phyloP scores from a whole-genome alignment of 2,888 invertebrate genomes.

The Deilephila porcellus region DNA sequence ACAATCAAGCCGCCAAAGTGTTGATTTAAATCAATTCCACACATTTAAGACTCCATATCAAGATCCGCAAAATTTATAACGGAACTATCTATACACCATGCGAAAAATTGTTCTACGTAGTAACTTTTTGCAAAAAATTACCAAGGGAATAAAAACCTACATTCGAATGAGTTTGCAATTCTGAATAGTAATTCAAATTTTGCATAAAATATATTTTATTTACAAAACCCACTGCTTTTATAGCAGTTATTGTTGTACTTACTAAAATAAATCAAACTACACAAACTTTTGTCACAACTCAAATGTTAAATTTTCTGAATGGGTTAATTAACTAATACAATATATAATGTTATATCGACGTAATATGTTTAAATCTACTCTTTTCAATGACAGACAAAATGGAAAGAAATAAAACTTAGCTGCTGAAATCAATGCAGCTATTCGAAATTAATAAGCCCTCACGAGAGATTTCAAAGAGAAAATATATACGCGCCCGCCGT shows the following conservation, averaged over 20 bases:
- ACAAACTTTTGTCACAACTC: too few species aligned
- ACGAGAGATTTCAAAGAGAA: not conserved
- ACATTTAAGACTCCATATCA: constrained; percentile 9
- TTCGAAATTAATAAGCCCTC: not conserved
- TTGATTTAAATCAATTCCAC: constrained; percentile 12
- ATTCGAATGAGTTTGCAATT: too few species aligned
- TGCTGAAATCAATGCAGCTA: not conserved
- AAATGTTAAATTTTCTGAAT: too few species aligned
- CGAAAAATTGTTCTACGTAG: not conserved
- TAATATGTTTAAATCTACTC: too few species aligned
- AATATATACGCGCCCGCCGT: constrained; percentile 5
- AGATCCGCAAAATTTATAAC: constrained; percentile 14
- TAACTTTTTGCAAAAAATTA: not conserved
- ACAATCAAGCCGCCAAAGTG: constrained; percentile 15
- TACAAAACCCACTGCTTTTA: too few species aligned
- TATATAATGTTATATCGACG: too few species aligned
- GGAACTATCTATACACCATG: not conserved
- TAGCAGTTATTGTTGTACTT: too few species aligned
- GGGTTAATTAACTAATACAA: too few species aligned
- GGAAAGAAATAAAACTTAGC: not conserved
- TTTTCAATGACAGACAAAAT: too few species aligned
- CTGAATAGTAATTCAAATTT: too few species aligned
- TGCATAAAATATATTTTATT: too few species aligned
- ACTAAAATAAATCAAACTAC: too few species aligned
- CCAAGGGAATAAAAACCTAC: not conserved